These are phyloP conservation scores for Ophthalmolycus amberensis DNA, from an alignment of 2,113 vertebrate species.

Conservation along the genomic window DNA sequence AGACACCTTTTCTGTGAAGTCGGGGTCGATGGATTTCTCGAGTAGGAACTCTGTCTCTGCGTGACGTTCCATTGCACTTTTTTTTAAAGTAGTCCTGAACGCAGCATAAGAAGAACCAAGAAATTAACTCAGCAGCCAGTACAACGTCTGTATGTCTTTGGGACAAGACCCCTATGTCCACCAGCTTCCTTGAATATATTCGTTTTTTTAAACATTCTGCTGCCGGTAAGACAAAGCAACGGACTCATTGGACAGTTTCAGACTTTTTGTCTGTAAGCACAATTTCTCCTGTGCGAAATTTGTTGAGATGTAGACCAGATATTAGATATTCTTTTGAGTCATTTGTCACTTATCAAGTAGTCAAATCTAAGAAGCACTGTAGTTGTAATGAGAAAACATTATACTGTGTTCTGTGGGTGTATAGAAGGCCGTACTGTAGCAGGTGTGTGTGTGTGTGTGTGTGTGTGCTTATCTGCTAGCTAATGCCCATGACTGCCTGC, in stretches of 20 bases:
- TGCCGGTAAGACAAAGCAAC: not conserved
- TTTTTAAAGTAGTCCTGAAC: too few species aligned
- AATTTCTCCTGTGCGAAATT: not conserved
- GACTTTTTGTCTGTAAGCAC: not conserved
- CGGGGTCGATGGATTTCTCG: too few species aligned
- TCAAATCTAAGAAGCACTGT: not conserved
- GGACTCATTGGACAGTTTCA: not conserved
- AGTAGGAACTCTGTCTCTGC: too few species aligned
- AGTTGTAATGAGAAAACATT: not conserved
- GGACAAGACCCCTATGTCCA: not conserved
- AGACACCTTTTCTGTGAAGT: too few species aligned
- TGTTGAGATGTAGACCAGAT: not conserved
- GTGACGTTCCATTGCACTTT: too few species aligned
- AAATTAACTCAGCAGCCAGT: not conserved
- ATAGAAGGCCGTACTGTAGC: not conserved
- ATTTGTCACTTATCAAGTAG: not conserved
- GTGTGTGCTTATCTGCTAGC: constrained; percentile 12
- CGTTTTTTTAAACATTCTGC: not conserved
- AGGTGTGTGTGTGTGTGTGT: not conserved
- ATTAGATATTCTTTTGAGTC: not conserved
- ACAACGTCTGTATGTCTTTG: constrained; percentile 19
- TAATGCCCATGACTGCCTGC: constrained; percentile 38
- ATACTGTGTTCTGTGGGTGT: not conserved
- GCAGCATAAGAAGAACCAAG: not conserved
- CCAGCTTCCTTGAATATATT: not conserved